Evolutionary conservation across 2,113 vertebrate species (phyloP).

Genomic region (Vicugna pacos): DNA sequence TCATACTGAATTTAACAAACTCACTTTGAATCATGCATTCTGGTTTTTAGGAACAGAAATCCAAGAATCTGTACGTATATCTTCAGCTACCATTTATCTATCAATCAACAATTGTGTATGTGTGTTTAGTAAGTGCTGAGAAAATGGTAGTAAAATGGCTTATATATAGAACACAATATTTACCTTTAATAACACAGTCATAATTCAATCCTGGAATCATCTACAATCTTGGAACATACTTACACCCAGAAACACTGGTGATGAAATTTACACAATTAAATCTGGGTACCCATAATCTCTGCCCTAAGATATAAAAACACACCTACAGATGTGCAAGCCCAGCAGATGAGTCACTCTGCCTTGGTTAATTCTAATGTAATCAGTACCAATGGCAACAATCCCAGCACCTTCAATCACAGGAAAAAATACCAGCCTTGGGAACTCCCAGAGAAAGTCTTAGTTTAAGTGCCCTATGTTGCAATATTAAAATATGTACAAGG

Average conservation of each 20-base stretch:
- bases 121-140: not conserved
- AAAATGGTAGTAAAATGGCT: constrained; percentile 49
- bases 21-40: constrained; percentile 36
- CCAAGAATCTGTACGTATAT: not conserved
- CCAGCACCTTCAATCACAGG: not conserved
- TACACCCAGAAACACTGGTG: constrained; percentile 24
- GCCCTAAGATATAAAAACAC: constrained; percentile 31
- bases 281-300: not conserved
- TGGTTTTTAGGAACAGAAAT: constrained; percentile 40
- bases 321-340: constrained; percentile 30
- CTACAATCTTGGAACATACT: not conserved
- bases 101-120: not conserved
- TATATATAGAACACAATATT: not conserved
- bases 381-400: constrained; percentile 1
- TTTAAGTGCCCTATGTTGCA: constrained; percentile 38
- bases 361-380: constrained; percentile 36
- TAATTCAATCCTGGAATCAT: constrained; percentile 41
- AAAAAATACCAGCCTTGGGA: not conserved
- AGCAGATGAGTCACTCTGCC: constrained; percentile 48
- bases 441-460: constrained; percentile 26
- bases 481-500: constrained; percentile 1
- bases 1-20: not conserved
- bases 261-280: constrained; percentile 49
- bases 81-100: not conserved
- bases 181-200: constrained; percentile 4